phyloP scores from a whole-genome alignment of 1,140 invertebrate species.

The Gonioctena quinquepunctata region DNA sequence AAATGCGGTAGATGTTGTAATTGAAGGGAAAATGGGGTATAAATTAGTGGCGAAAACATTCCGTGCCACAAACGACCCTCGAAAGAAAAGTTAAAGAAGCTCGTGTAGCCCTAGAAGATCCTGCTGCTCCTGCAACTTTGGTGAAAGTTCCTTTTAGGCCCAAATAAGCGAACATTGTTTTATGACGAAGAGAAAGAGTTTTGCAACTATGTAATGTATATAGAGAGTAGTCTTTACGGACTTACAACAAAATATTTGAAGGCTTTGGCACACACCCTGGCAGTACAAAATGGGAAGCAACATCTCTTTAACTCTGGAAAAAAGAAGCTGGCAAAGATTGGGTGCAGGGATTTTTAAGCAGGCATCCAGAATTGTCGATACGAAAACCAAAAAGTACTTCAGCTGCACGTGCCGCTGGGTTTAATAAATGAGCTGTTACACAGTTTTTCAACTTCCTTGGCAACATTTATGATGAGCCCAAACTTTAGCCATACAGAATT shows the following conservation, averaged over 20 bases:
- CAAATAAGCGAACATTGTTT: background rate
- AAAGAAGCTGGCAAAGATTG: background rate
- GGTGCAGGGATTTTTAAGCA: background rate
- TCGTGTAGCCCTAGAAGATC: background rate
- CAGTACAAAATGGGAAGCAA: background rate
- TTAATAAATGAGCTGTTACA: background rate
- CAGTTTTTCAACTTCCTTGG: background rate
- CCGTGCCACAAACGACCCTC: background rate
- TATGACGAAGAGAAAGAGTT: background rate
- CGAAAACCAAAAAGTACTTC: background rate
- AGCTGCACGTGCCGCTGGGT: background rate
- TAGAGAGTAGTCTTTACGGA: background rate
- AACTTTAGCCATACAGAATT: background rate
- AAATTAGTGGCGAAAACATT: conserved; percentile 1
- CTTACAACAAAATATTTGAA: background rate
- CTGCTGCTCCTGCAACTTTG: background rate
- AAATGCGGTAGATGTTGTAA: background rate
- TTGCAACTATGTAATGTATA: background rate
- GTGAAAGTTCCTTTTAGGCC: background rate
- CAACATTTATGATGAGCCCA: background rate
- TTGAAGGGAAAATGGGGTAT: background rate
- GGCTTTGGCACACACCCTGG: background rate
- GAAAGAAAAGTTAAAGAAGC: background rate
- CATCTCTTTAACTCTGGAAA: background rate
- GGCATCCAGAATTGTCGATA: background rate